Percentiles rank a stretch among this genome's conserved stretches.
These are phyloP conservation scores for Anthoscopus minutus DNA, from an alignment of 2,113 vertebrate genomes.

Conservation along the genomic window DNA sequence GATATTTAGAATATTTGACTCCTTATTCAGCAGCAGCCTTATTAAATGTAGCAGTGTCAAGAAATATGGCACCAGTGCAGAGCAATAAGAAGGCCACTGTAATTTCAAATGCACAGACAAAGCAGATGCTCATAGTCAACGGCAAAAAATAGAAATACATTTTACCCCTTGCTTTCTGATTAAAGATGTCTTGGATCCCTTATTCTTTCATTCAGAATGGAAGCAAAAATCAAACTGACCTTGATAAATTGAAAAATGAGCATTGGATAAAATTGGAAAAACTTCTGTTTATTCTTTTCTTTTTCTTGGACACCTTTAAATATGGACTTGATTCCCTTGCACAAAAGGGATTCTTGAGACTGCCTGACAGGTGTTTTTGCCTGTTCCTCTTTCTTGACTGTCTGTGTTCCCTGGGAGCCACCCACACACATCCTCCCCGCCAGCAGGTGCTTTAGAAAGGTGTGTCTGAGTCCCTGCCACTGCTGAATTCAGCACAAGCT, in stretches of 20 bases:
- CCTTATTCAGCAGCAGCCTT: background rate
- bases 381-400: background rate
- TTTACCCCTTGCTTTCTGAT: background rate
- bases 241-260: background rate
- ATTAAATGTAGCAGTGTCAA: background rate
- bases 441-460: conserved; percentile 21
- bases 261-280: background rate
- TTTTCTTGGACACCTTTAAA: background rate
- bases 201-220: background rate
- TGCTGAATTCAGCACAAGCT: background rate
- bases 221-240: background rate
- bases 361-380: background rate
- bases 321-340: background rate
- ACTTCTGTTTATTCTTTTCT: background rate
- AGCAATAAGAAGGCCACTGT: background rate
- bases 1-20: background rate
- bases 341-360: background rate
- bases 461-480: background rate
- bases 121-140: background rate
- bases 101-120: background rate
- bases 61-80: background rate
- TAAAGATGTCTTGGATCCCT: background rate
- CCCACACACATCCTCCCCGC: background rate
- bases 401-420: background rate
- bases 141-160: background rate